Base-by-base conservation (phyloP, 64 coral and sea anemone species). In the Actinia tenebrosa region DNA sequence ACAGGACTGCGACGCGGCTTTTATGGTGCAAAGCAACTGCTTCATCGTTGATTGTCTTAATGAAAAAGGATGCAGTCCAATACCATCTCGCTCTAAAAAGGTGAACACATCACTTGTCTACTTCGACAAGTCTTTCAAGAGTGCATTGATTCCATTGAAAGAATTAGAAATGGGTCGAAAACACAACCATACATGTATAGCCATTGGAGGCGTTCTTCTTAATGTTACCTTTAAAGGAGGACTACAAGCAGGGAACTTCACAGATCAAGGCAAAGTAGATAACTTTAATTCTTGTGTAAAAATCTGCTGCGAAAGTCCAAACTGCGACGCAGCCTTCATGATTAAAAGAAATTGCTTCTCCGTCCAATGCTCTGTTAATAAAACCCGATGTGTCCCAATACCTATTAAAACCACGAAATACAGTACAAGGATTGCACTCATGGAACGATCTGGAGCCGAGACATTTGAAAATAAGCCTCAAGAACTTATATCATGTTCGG, bases 11-110 rank as follows among this genome's bases (percentile, higher is more conserved):
- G 94, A 95, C 83, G 94, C 94, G 18, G 91, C 91, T 5, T 93
- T 97, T 64, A 91, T 97, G 94, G 92, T 97, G 44, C 64, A 93
- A 15, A 85, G 60, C 63, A 93, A 97, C 80, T 97, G 94, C 50
- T 97, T 97, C 27, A 97, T 89, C 64, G 80, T 97, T n/a, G 86
- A 93, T 20, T 75, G 69, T 26, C 42, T 75, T 11, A 25, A 75
- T 14, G 61, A 89, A 45, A 87, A 92, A 59, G 91, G 85, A 17
- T 97, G 94, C 55, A 79, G 86, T 53, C 87, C 94, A 54, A 59
- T 97, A 18, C 91, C 94, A 44, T 90, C 94, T 53, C 89, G 54
- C 19, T 93, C 89, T 30, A 61, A 53, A 4, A 93, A 83, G 59
- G 87, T 97, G 0, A 93, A 93, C 66, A 97, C 94, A 5, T 87